phyloP scores from a whole-genome alignment of 2,888 invertebrate genomes.

The Ephialtes manifestator region DNA sequence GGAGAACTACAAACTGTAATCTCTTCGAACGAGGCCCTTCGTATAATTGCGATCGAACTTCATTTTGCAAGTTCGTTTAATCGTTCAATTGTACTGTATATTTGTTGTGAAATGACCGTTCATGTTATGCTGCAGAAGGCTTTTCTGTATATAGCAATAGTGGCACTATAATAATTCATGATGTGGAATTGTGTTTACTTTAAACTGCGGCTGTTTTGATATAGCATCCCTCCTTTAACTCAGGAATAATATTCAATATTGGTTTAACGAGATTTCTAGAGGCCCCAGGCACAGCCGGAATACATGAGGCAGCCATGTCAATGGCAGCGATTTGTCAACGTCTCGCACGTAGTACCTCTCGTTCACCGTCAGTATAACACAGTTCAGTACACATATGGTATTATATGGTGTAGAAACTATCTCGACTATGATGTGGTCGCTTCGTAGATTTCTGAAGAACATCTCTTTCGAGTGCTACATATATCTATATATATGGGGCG shows the following conservation, averaged over 20 bases:
- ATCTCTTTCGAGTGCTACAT: slow-evolving; percentile 1
- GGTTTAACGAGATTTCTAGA: slow-evolving; percentile 75
- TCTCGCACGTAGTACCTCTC: slow-evolving; percentile 24
- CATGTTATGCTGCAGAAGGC: not conserved
- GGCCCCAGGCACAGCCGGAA: slow-evolving; percentile 58
- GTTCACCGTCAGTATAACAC: slow-evolving; percentile 22
- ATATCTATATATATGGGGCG: not conserved
- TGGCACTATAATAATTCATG: slow-evolving; percentile 62
- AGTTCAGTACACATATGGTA: slow-evolving; percentile 11
- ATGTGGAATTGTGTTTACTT: slow-evolving; percentile 70
- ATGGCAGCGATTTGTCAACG: slow-evolving; percentile 66
- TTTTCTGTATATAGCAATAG: not conserved
- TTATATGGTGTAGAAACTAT: not conserved
- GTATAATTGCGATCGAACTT: too few relatives aligned
- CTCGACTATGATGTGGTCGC: not conserved
- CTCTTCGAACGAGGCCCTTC: too few relatives aligned
- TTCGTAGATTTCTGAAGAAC: not conserved
- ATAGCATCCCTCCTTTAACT: slow-evolving; percentile 63
- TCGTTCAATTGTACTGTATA: not conserved
- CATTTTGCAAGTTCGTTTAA: too few relatives aligned
- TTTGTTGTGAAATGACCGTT: not conserved
- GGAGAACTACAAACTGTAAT: too few relatives aligned
- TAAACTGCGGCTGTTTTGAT: slow-evolving; percentile 66
- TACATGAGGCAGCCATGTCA: slow-evolving; percentile 37
- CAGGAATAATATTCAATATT: slow-evolving; percentile 78